phyloP scores from a whole-genome alignment of 2,797 vertebrate species.

The Sebastes minor region DNA sequence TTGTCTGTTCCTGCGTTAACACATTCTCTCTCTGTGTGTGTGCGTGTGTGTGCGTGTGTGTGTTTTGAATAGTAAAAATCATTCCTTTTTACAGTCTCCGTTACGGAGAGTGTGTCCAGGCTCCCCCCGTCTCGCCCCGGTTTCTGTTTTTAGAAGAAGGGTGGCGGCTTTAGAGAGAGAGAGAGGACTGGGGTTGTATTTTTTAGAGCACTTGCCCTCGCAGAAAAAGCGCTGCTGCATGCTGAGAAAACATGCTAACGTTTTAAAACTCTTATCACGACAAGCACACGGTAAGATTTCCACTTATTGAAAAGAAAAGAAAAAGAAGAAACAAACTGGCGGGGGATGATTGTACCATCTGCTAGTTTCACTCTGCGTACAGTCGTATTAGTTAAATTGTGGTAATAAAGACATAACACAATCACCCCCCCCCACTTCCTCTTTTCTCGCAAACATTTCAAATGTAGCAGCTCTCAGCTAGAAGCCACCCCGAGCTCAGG shows the following conservation, averaged over 20 bases:
- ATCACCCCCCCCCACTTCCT: background rate
- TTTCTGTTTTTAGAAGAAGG: slow-evolving; percentile 12
- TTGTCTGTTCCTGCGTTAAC: slow-evolving; percentile 55
- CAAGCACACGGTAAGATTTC: slow-evolving; percentile 26
- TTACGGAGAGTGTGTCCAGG: slow-evolving; percentile 19
- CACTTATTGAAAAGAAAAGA: background rate
- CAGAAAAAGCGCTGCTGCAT: slow-evolving; percentile 66
- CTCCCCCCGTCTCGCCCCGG: slow-evolving; percentile 5
- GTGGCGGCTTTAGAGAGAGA: slow-evolving; percentile 10
- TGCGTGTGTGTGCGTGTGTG: too few species aligned
- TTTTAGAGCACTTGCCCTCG: slow-evolving; percentile 58
- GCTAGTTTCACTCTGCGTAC: slow-evolving; percentile 22
- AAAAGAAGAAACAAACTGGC: background rate
- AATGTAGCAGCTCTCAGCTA: slow-evolving; percentile 73
- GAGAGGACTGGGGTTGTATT: slow-evolving; percentile 35
- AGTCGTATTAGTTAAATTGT: slow-evolving; percentile 28
- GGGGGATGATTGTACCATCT: slow-evolving; percentile 24
- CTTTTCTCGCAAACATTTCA: slow-evolving; percentile 42
- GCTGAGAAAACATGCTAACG: slow-evolving; percentile 48
- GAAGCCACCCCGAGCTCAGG: slow-evolving; percentile 79
- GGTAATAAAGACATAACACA: slow-evolving; percentile 25
- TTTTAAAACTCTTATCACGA: slow-evolving; percentile 40
- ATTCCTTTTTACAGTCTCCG: slow-evolving; percentile 67
- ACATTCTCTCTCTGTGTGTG: slow-evolving; percentile 28
- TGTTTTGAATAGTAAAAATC: slow-evolving; percentile 50